Evolutionary conservation across 2,797 vertebrate genomes (phyloP).

Genomic region (Telmatherina bonti): DNA sequence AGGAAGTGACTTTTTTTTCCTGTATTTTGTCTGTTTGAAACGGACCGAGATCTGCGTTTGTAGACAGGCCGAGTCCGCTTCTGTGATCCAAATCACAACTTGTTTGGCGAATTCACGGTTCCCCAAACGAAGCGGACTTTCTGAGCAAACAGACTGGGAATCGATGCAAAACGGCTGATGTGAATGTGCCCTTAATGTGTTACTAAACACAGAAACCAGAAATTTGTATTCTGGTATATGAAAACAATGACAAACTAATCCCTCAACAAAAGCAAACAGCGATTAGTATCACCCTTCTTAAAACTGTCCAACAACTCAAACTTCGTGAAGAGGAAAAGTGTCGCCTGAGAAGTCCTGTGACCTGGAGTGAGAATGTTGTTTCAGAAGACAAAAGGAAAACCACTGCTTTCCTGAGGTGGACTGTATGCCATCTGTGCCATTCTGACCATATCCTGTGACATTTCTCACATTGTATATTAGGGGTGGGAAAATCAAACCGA

Average conservation of each 20-base stretch:
- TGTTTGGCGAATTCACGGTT: too few species aligned
- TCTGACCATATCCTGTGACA: slow-evolving; percentile 30
- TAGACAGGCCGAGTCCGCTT: too few species aligned
- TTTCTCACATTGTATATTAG: not conserved
- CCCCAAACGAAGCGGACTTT: too few species aligned
- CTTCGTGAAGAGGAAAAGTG: slow-evolving; percentile 31
- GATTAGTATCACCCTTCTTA: not conserved
- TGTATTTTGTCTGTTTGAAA: too few species aligned
- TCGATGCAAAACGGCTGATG: too few species aligned
- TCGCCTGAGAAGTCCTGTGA: slow-evolving; percentile 49
- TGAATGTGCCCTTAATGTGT: too few species aligned
- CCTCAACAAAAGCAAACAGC: not conserved
- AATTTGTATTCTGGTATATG: not conserved
- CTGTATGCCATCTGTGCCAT: slow-evolving; percentile 48
- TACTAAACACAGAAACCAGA: too few species aligned
- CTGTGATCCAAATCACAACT: too few species aligned
- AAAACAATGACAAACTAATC: not conserved
- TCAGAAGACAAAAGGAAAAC: slow-evolving; percentile 45
- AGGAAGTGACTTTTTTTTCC: too few species aligned
- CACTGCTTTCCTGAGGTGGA: slow-evolving; percentile 38
- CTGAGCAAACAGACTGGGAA: too few species aligned
- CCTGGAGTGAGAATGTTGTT: slow-evolving; percentile 36
- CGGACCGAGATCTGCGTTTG: too few species aligned
- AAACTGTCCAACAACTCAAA: slow-evolving; percentile 21
- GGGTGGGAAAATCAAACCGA: too few species aligned